phyloP scores from a whole-genome alignment of 1,140 invertebrate genomes.

The Bombus sibiricus region DNA sequence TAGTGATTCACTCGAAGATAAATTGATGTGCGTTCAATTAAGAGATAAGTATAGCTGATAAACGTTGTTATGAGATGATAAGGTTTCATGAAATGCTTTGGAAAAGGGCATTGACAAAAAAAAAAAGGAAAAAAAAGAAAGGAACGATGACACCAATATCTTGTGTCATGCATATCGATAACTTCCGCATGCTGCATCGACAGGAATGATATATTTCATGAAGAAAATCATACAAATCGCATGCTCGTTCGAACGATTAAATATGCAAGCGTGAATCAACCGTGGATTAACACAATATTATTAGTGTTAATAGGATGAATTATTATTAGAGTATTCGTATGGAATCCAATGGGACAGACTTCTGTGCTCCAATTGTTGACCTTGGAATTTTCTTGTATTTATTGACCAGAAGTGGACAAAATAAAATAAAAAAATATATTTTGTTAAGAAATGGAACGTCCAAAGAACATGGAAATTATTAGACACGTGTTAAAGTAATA shows the following conservation, averaged over 20 bases:
- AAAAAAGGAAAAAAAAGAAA: not conserved
- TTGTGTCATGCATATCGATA: not conserved
- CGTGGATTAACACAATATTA: not conserved
- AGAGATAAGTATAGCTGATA: not conserved
- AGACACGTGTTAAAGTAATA: not conserved
- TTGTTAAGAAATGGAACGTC: not conserved
- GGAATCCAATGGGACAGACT: not conserved
- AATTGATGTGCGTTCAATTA: not conserved
- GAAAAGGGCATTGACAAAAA: not conserved
- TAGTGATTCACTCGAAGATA: not conserved
- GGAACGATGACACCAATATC: not conserved
- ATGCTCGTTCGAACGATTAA: constrained; percentile 2
- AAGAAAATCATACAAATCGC: constrained; percentile 15
- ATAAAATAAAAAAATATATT: not conserved
- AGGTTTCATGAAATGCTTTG: not conserved
- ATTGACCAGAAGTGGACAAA: not conserved
- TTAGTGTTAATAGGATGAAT: constrained; percentile 28
- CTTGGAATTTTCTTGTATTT: not conserved
- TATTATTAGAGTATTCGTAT: not conserved
- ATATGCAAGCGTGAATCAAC: not conserved
- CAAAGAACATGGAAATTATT: not conserved
- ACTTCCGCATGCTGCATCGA: constrained; percentile 16
- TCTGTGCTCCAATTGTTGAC: not conserved
- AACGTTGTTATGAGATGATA: not conserved
- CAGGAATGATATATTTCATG: not conserved